Evolutionary conservation across 2,113 vertebrate genomes (phyloP), one percentile per base, ranked within the genome.

Genomic region (Chlorodrepanis virens): DNA sequence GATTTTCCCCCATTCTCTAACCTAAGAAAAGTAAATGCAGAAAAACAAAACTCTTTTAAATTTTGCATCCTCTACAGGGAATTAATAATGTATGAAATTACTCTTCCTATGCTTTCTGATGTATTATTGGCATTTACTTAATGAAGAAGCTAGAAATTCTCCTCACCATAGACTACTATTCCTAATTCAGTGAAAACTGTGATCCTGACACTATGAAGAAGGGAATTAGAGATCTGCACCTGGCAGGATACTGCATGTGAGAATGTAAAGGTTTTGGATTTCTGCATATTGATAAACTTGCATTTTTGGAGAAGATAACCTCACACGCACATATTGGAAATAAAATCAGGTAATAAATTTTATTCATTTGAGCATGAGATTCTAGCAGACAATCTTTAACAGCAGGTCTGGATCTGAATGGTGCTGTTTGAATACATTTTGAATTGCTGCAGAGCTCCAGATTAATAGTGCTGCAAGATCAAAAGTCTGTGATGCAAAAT

Each of bases 401-500:
- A 84, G 72, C 72, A 93, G 81, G 50, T 74, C 83, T 89, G 89
- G 89, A 87, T 96, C 80, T 89, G 76, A 94, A 90, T n/a, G 25
- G 44, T 81, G 21, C 76, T 12, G 47, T 71, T 79, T 54, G 40
- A 93, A 91, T 44, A 71, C 22, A 54, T 64, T 83, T 59, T 61
- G 65, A 83, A 86, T 33, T 68, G 68, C 79, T 92, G 85, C 85
- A 96, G 56, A 94, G 83, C 60, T 71, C 40, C 65, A 74, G 69
- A 83, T 49, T 47, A 93, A 82, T 78, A 84, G 60, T 1, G 3
- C 76, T 89, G 40, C 68, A 88, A 83, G 85, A 96, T 96, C 93
- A 94, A 96, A 95, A 88, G 68, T 71, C 82, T 80, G 44, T 40
- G 64, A 93, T 90, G 94, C 68, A 90, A 92, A 94, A 90, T 75